These are phyloP conservation scores for Petrocephalus zakoni DNA, from an alignment of 2,113 vertebrate species.

Conservation along the genomic window DNA sequence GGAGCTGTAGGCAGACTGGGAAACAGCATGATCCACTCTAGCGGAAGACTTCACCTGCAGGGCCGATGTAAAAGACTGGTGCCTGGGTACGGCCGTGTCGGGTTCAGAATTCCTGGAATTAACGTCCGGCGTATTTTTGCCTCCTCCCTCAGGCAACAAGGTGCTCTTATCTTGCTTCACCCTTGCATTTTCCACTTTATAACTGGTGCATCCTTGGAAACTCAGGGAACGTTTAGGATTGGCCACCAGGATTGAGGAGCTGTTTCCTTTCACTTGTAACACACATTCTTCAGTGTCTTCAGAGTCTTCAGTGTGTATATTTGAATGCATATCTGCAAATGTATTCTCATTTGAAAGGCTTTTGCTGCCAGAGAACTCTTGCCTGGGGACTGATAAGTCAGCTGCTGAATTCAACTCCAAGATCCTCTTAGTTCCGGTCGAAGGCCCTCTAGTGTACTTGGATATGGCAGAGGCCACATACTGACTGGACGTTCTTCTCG, in stretches of 20 bases:
- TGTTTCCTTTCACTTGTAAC: constrained; percentile 27
- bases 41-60: constrained; percentile 22
- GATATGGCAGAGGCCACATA: constrained; percentile 84
- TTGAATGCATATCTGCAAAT: constrained; percentile 38
- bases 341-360: constrained; percentile 38
- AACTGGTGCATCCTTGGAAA: constrained; percentile 36
- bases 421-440: constrained; percentile 30
- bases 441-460: constrained; percentile 54
- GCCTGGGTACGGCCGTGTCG: neutral
- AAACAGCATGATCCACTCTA: constrained; percentile 33
- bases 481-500: constrained; percentile 83
- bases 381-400: constrained; percentile 30
- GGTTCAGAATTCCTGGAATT: constrained; percentile 33
- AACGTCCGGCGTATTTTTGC: constrained; percentile 27
- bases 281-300: too few species aligned
- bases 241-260: constrained; percentile 25
- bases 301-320: constrained; percentile 15
- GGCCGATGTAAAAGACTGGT: neutral
- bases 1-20: constrained; percentile 21
- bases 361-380: constrained; percentile 9
- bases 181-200: constrained; percentile 30
- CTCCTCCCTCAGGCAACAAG: constrained; percentile 26
- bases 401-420: constrained; percentile 5
- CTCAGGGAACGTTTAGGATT: constrained; percentile 39
- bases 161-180: constrained; percentile 20